Evolutionary conservation across 2,797 vertebrate genomes (phyloP).

Genomic region (Austrolebias charrua): DNA sequence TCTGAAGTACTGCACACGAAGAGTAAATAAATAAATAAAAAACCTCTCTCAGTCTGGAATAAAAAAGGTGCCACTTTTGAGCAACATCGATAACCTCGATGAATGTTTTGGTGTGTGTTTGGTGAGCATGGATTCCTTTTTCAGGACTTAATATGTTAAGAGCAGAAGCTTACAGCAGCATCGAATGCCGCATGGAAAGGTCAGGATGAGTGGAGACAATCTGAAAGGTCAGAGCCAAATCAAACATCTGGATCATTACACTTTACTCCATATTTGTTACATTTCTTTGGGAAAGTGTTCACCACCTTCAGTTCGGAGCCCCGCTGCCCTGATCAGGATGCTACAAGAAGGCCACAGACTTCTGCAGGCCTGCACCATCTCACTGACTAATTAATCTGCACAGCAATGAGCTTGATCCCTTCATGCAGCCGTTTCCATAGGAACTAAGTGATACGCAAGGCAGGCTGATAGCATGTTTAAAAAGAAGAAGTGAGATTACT

Average conservation of each 20-base stretch:
- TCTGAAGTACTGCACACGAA: conserved; percentile 32
- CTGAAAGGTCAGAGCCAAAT: conserved; percentile 68
- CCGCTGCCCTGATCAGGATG: conserved; percentile 24
- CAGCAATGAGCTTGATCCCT: conserved; percentile 67
- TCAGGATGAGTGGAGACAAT: conserved; percentile 51
- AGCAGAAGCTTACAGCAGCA: conserved; percentile 43
- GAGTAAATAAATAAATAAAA: conserved; percentile 15
- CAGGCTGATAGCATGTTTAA: conserved; percentile 51
- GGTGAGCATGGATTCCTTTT: background rate
- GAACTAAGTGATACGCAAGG: conserved; percentile 65
- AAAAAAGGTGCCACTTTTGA: conserved; percentile 13
- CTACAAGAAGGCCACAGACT: conserved; percentile 37
- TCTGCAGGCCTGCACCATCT: conserved; percentile 41
- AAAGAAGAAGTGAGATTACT: conserved; percentile 30
- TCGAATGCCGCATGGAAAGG: conserved; percentile 62
- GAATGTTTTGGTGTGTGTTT: conserved; percentile 39
- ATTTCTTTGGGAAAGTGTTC: conserved; percentile 27
- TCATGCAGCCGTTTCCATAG: conserved; percentile 75
- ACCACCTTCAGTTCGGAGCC: conserved; percentile 28
- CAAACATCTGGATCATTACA: conserved; percentile 47
- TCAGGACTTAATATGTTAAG: conserved; percentile 42
- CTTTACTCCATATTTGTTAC: conserved; percentile 42
- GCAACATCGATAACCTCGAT: conserved; percentile 14
- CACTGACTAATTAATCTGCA: conserved; percentile 45
- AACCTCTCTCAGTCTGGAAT: conserved; percentile 21